Evolutionary conservation across 2,113 vertebrate genomes (phyloP).

Genomic region (Fregetta grallaria): DNA sequence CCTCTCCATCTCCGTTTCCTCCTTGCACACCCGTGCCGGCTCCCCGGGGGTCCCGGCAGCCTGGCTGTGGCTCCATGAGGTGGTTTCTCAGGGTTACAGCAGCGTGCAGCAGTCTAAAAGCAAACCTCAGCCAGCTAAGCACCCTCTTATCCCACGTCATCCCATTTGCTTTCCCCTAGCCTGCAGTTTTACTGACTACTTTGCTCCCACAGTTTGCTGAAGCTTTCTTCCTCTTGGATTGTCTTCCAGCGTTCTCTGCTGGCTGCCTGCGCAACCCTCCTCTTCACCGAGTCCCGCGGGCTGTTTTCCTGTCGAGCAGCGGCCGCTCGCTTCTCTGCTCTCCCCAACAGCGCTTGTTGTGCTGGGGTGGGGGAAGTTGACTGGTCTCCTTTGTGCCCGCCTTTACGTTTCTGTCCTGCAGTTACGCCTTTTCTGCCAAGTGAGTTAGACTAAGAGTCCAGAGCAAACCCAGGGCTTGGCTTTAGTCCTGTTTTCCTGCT

Average conservation of each 20-base stretch:
- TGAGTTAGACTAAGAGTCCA: background rate
- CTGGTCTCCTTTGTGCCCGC: background rate
- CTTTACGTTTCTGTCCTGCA: background rate
- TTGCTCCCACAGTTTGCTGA: background rate
- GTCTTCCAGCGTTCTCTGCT: background rate
- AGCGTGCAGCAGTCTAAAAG: background rate
- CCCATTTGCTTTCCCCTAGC: background rate
- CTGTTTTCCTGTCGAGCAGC: background rate
- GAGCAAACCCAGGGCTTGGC: background rate
- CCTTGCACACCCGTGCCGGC: accelerated
- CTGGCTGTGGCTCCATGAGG: background rate
- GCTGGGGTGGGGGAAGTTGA: background rate
- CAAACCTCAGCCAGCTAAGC: background rate
- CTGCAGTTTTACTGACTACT: background rate
- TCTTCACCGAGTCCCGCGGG: background rate
- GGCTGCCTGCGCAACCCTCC: background rate
- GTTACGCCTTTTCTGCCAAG: background rate
- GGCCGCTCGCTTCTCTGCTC: background rate
- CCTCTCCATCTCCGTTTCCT: background rate
- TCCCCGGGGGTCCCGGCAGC: background rate
- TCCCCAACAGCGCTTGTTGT: background rate
- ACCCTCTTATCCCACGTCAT: background rate
- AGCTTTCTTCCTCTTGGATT: background rate
- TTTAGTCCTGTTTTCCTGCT: background rate
- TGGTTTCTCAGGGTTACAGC: background rate